phyloP scores from a whole-genome alignment of 2,888 invertebrate species.

The Pachliopta kotzebuea region DNA sequence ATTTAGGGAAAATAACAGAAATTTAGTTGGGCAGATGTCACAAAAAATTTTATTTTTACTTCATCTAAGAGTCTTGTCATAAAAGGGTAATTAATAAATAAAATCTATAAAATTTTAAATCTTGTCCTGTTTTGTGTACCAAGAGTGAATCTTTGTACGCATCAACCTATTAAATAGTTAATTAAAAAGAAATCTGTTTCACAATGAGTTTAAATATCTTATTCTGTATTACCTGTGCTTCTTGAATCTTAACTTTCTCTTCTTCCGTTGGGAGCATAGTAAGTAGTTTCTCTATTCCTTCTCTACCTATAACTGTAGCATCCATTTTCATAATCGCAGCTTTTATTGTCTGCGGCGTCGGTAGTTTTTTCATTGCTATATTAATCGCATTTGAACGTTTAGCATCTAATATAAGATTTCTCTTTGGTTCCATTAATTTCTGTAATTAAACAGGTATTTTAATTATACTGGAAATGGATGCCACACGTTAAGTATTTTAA shows the following conservation, averaged over 20 bases:
- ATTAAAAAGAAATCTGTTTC: no score
- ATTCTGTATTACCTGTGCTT: conserved; percentile 85
- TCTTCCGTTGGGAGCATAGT: conserved; percentile 99
- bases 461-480: not conserved
- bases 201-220: no score
- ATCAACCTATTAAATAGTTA: no score
- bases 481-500: not conserved
- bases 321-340: conserved; percentile 99
- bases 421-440: conserved; percentile 75
- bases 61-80: no score
- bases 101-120: no score
- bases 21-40: no score
- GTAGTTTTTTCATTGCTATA: conserved; percentile 99
- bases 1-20: no score
- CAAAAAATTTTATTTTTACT: no score
- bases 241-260: conserved; percentile 96
- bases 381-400: conserved; percentile 99
- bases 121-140: no score
- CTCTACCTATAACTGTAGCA: conserved; percentile 97
- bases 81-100: no score
- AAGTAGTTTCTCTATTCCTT: conserved; percentile 98
- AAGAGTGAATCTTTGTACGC: no score
- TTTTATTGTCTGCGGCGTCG: conserved; percentile 98
- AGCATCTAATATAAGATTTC: conserved; percentile 91
- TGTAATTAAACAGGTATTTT: conserved; percentile 36